Conservation (phyloP, 2,113 vertebrate genomes). For the Cavia porcellus region DNA sequence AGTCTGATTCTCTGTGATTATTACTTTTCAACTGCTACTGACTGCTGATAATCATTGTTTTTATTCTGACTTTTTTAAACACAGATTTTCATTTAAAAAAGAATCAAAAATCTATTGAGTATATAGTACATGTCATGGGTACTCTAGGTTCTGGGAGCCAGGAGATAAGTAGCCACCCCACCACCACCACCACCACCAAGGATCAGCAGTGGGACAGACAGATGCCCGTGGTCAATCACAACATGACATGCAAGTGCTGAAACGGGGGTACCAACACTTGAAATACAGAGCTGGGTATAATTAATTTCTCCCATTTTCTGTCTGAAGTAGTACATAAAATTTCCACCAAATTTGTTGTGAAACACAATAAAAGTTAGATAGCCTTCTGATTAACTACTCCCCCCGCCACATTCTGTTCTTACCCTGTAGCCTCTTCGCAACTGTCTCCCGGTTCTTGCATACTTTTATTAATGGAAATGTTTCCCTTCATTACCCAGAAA, state of each 20-base stretch:
- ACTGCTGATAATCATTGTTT: not conserved
- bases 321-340: conserved; percentile 61
- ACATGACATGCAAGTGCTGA: not conserved
- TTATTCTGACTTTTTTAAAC: not conserved
- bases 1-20: not conserved
- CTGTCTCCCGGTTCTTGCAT: conserved; percentile 50
- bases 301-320: conserved; percentile 61
- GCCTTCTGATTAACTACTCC: conserved; percentile 68
- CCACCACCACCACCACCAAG: too few relatives aligned
- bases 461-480: conserved; percentile 75
- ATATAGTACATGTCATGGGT: not conserved
- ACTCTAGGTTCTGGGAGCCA: not conserved
- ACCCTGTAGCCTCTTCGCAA: conserved; percentile 67
- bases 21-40: conserved; percentile 41
- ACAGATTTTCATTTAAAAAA: not conserved
- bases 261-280: not conserved
- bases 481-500: conserved; percentile 76
- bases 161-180: not conserved
- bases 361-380: conserved; percentile 75
- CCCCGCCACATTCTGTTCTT: conserved; percentile 60
- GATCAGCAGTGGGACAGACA: not conserved
- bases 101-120: not conserved
- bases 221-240: not conserved
- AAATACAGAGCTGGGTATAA: conserved; percentile 51
- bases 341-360: conserved; percentile 61